These are phyloP conservation scores for Melanotaenia duboulayi DNA, from an alignment of 2,113 vertebrate genomes.

Conservation along the genomic window DNA sequence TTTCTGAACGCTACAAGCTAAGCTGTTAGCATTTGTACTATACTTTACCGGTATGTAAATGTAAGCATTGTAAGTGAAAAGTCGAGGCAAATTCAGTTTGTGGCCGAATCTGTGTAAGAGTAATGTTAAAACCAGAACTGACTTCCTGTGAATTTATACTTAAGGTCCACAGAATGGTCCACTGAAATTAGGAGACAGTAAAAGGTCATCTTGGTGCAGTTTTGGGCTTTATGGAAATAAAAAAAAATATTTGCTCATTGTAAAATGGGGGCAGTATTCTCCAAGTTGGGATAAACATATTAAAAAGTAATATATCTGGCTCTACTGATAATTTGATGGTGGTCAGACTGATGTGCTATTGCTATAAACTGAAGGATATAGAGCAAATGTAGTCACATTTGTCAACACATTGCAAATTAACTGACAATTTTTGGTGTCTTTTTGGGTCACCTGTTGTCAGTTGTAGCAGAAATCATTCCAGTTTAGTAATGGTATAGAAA, in stretches of 20 bases:
- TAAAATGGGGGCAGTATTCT: slow-evolving; percentile 32
- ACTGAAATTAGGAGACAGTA: slow-evolving; percentile 36
- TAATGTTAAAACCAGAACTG: slow-evolving; percentile 37
- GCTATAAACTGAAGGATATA: not conserved
- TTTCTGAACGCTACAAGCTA: too few relatives aligned
- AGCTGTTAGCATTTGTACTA: too few relatives aligned
- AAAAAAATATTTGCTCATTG: slow-evolving; percentile 2
- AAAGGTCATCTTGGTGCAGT: slow-evolving; percentile 7
- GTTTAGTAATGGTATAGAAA: not conserved
- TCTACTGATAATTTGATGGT: not conserved
- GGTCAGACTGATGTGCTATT: not conserved
- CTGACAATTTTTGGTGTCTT: not conserved
- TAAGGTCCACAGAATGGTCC: slow-evolving; percentile 47
- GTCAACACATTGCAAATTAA: not conserved
- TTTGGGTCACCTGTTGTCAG: not conserved
- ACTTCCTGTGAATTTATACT: slow-evolving; percentile 2
- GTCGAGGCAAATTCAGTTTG: not conserved
- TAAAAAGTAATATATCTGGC: not conserved
- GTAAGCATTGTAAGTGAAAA: too few relatives aligned
- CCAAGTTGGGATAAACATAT: not conserved
- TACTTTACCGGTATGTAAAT: too few relatives aligned
- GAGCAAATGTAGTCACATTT: not conserved
- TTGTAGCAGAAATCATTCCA: not conserved
- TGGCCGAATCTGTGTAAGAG: slow-evolving; percentile 33
- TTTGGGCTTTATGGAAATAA: slow-evolving; percentile 17